Evolutionary conservation across 2,888 invertebrate species (phyloP).

Genomic region (Oscheius sp.): DNA sequence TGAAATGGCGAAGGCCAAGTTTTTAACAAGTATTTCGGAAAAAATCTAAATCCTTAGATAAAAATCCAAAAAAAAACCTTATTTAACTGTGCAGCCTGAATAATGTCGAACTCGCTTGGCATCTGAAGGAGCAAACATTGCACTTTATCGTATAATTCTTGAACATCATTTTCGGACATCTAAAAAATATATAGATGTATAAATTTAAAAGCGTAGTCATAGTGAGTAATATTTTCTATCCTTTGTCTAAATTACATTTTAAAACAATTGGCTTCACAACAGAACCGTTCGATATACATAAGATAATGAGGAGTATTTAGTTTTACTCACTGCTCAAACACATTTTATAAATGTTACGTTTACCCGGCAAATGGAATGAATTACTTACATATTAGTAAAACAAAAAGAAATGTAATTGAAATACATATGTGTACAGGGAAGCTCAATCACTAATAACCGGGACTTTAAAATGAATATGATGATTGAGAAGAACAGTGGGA

Average conservation of each 20-base stretch:
- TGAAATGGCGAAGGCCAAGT: constrained; percentile 33
- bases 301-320: too few species aligned
- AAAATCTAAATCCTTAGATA: background rate
- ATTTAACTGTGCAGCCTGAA: background rate
- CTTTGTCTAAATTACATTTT: too few species aligned
- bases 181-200: background rate
- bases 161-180: background rate
- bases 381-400: constrained; percentile 32
- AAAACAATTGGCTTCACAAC: too few species aligned
- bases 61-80: background rate
- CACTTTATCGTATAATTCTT: background rate
- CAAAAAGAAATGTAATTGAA: constrained; percentile 13
- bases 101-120: background rate
- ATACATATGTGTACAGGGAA: constrained; percentile 5
- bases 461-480: background rate
- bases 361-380: constrained; percentile 36
- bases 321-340: too few species aligned
- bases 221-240: background rate
- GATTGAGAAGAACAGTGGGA: background rate
- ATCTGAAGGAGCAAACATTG: background rate
- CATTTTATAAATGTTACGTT: too few species aligned
- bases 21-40: constrained; percentile 33
- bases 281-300: too few species aligned
- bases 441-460: constrained; percentile 14
- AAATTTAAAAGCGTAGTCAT: background rate